Base-by-base conservation (phyloP, 2,888 invertebrate genomes). In the Chalcis sispes region DNA sequence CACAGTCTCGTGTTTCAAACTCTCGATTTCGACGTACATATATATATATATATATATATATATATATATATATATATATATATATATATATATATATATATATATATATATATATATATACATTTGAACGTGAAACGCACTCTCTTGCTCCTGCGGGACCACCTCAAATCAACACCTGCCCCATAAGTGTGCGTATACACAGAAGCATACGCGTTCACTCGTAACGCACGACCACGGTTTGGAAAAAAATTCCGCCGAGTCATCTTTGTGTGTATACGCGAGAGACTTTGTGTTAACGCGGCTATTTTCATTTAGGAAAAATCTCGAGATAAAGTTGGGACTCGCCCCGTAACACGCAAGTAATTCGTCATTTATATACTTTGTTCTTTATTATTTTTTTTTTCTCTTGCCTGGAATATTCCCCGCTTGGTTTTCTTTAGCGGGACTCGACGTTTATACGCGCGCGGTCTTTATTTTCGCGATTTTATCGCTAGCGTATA, bases 121-220 rank as follows among this genome's bases (percentile, higher is more conserved):
- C 58, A 58, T 69, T 69, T 46, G 48, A 23, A 5, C 25, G 25
- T 10, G 54, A 23, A 2, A 10, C 25, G 1, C n/a, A n/a, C n/a
- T n/a, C n/a, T n/a, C n/a, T n/a, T n/a, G n/a, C n/a, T n/a, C n/a
- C n/a, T 20, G 10, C 18, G 64, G 54, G 64, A 20, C 72, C 56
- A 64, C 62, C 72, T 72, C 64, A 56, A 72, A 72, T 72, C 72
- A 72, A 65, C 72, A 72, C 65, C 72, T 72, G 64, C 36, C 18
- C 29, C 25, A n/a, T n/a, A n/a, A n/a, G n/a, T n/a, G n/a, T n/a
- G n/a, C n/a, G n/a, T n/a, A n/a, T n/a, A n/a, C n/a, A n/a, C n/a
- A n/a, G n/a, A n/a, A n/a, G n/a, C n/a, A n/a, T n/a, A n/a, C n/a
- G n/a, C n/a, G n/a, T n/a, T n/a, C n/a, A n/a, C n/a, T n/a, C n/a